Evolutionary conservation across 2,113 vertebrate species (phyloP).

Genomic region (Plotosus lineatus): DNA sequence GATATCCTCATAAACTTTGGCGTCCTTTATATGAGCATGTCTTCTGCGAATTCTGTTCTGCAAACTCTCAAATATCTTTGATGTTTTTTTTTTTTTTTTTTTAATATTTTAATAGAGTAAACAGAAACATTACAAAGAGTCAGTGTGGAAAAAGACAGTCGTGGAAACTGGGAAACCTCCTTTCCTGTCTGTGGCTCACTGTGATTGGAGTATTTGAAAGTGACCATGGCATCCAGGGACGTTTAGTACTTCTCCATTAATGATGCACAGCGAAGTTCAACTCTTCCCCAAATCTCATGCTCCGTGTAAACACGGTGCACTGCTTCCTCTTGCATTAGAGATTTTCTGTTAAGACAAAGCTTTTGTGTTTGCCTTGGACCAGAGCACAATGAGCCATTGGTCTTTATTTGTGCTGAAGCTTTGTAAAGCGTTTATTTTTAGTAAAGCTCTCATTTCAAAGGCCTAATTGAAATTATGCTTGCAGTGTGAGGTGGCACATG

Average conservation of each 20-base stretch:
- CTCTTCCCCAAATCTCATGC: neutral
- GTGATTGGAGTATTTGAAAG: neutral
- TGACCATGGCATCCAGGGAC: neutral
- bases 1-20: slow-evolving; percentile 61
- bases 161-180: neutral
- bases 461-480: slow-evolving; percentile 23
- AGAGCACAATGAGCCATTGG: neutral
- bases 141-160: neutral
- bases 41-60: too few species aligned
- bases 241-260: slow-evolving; percentile 17
- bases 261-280: neutral
- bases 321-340: neutral
- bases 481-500: slow-evolving; percentile 17
- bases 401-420: slow-evolving; percentile 6
- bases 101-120: slow-evolving; percentile 5
- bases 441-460: slow-evolving; percentile 25
- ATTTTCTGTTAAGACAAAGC: neutral
- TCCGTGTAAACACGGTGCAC: neutral
- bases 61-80: slow-evolving; percentile 34
- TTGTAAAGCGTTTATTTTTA: slow-evolving; percentile 20
- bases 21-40: slow-evolving; percentile 66
- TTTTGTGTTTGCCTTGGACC: slow-evolving; percentile 19
- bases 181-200: neutral
- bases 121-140: slow-evolving; percentile 19
- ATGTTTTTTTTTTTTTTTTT: too few species aligned